Evolutionary conservation across 2,113 vertebrate genomes (phyloP).

Genomic region (Hydrolagus affinis): DNA sequence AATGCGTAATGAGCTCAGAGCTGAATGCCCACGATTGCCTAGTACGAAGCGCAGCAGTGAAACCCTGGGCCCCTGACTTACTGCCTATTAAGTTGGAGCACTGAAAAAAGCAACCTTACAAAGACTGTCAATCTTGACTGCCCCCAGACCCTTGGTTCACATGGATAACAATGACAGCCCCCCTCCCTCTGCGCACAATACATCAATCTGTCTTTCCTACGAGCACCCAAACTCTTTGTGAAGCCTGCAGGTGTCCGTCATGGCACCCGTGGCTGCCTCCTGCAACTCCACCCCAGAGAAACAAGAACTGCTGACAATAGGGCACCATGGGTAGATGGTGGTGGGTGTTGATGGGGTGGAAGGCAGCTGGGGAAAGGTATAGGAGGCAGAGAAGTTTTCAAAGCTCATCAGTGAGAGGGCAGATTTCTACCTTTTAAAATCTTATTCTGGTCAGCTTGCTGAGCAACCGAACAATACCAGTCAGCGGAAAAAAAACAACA

Average conservation of each 20-base stretch:
- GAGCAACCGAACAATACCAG: neutral
- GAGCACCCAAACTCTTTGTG: constrained; percentile 90
- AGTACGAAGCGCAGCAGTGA: constrained; percentile 67
- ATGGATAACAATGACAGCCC: constrained; percentile 94
- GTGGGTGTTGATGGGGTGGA: constrained; percentile 56
- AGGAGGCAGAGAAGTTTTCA: constrained; percentile 43
- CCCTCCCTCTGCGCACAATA: constrained; percentile 78
- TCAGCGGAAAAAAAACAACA: neutral
- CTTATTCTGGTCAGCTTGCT: neutral
- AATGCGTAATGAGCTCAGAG: constrained; percentile 81
- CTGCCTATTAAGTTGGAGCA: constrained; percentile 95
- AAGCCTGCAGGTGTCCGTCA: constrained; percentile 89
- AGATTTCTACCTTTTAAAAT: neutral
- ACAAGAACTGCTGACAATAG: constrained; percentile 80
- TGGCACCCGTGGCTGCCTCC: constrained; percentile 78
- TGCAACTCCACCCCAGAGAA: constrained; percentile 76
- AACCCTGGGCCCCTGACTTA: constrained; percentile 68
- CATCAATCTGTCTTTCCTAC: constrained; percentile 96
- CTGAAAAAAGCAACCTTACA: constrained; percentile 83
- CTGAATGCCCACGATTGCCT: constrained; percentile 66
- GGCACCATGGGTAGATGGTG: constrained; percentile 76
- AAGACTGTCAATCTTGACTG: constrained; percentile 96
- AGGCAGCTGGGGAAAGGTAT: constrained; percentile 53
- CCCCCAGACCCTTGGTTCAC: constrained; percentile 91
- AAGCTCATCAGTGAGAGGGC: constrained; percentile 30